Conservation (phyloP, 2,888 invertebrate genomes). For the Notodonta ziczac region DNA sequence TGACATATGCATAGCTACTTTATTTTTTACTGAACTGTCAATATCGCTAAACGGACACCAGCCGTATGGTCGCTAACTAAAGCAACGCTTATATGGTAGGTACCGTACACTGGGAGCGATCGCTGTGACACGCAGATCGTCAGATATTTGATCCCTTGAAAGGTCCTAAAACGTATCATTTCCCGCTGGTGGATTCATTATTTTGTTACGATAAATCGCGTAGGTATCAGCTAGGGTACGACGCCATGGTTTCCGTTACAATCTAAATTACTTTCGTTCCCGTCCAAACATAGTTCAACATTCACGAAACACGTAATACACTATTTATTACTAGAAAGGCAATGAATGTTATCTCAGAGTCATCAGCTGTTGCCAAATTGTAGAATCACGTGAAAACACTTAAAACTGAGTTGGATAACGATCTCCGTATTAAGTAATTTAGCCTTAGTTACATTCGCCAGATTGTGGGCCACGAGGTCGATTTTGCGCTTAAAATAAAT, state of each 20-base stretch:
- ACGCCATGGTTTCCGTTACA: not conserved
- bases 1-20: no score
- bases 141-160: no score
- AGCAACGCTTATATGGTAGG: no score
- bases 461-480: slow-evolving; percentile 45
- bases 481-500: slow-evolving; percentile 32
- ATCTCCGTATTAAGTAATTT: slow-evolving; percentile 40
- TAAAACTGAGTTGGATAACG: slow-evolving; percentile 37
- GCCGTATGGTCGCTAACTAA: no score
- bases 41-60: no score
- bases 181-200: no score
- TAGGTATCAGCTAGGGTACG: no score
- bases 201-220: no score
- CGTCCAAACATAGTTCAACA: not conserved
- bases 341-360: slow-evolving; percentile 23
- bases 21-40: no score
- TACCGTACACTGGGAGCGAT: no score
- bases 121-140: no score
- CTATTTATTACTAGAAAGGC: slow-evolving; percentile 31
- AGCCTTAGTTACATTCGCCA: slow-evolving; percentile 38
- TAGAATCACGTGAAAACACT: slow-evolving; percentile 40
- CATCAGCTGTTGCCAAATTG: slow-evolving; percentile 35
- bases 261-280: slow-evolving; percentile 2
- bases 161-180: no score
- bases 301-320: slow-evolving; percentile 20